These are phyloP conservation scores for Salarias fasciatus DNA, from an alignment of 2,797 vertebrate genomes.

Conservation along the genomic window DNA sequence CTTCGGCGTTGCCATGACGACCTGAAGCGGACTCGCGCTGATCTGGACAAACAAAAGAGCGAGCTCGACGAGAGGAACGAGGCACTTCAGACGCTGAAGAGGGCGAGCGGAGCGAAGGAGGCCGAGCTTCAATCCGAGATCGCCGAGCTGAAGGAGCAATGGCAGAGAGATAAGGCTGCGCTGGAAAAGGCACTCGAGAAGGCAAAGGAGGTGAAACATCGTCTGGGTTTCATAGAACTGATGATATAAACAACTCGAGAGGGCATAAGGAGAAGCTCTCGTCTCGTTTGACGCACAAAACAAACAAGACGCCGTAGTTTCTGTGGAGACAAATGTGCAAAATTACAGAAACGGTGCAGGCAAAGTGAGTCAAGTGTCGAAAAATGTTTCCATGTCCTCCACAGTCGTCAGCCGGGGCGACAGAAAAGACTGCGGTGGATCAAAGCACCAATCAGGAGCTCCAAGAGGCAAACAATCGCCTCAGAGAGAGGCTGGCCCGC, in stretches of 20 bases:
- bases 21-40: constrained; percentile 71
- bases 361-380: background rate
- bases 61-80: constrained; percentile 74
- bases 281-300: no score
- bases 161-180: constrained; percentile 78
- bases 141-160: constrained; percentile 78
- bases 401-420: constrained; percentile 38
- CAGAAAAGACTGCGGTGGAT: constrained; percentile 61
- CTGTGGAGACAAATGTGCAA: background rate
- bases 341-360: background rate
- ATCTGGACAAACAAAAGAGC: constrained; percentile 78
- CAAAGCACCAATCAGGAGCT: constrained; percentile 74
- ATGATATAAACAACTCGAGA: background rate
- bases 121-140: constrained; percentile 77
- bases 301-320: background rate
- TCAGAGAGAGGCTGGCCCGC: constrained; percentile 87
- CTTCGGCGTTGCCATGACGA: constrained; percentile 76
- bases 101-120: constrained; percentile 70
- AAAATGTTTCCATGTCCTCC: background rate
- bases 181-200: constrained; percentile 78
- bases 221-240: background rate
- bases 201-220: constrained; percentile 80
- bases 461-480: constrained; percentile 85
- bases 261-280: background rate
- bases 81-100: constrained; percentile 77